Evolutionary conservation across 2,797 vertebrate genomes (phyloP), one percentile per base, ranked within the genome.

Genomic region (Syngnathus acus): DNA sequence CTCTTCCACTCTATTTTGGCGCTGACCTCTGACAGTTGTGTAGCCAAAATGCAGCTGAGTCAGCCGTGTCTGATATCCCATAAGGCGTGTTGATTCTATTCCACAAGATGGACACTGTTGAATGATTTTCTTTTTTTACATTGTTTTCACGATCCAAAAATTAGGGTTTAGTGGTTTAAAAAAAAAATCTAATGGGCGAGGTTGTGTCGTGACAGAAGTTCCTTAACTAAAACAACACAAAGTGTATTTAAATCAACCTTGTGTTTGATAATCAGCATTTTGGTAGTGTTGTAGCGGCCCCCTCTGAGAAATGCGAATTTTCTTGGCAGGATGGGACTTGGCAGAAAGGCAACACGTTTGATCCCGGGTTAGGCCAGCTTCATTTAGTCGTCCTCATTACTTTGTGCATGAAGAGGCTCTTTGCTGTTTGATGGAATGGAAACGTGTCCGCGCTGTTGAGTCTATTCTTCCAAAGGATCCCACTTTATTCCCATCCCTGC

Each of bases 151-250:
- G 17, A 47, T 47, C 16, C 16, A 1, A 45, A 45, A 45, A 14
- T 1, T 43, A 16, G 45, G 45, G 13, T 16, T 47, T 14, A 47
- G 17, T 6, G 13, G 17, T 47, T 17, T 6, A 16, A 2, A 17
- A 17, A 47, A 17, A 17, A 6, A 0, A 32, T 32, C 3, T 32
- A 32, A 32, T 32, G 26, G 26, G 26, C 26, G 26, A 32, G 26
- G 26, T 68, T 67, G 40, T 40, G 62, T 21, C 7, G n/a, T 1
- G n/a, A 50, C 0, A 8, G 10, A 19, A 23, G 13, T 32, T 48
- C 55, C 62, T 63, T 4, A 9, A 61, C 47, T 65, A 51, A 77
- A 72, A 78, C 39, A 60, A 43, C 48, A 65, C 65, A 9, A 74
- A 71, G 72, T 59, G n/a, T 17, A 16, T 43, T 64, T 63, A 14